Evolutionary conservation across 2,888 invertebrate genomes (phyloP), one percentile per base, ranked within the genome.

Genomic region (Caradrina clavipalpis): DNA sequence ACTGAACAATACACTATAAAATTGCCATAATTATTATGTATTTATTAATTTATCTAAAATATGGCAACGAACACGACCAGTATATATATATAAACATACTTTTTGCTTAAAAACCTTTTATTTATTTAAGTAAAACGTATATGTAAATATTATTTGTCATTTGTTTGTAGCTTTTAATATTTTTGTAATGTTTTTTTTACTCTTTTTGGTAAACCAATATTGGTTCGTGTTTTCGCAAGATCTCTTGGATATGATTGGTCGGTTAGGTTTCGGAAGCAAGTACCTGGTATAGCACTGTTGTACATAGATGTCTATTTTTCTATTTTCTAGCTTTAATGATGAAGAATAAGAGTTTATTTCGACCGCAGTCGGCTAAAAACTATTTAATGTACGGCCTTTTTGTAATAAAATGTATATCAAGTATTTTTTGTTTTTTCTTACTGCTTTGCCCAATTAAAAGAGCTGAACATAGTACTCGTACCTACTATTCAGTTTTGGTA

Each of bases 331-430:
- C 82, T 85, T 82, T 91, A 91, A 85, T 90, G 81, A 84, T 90
- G 83, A 89, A 86, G 88, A 88, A 82, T 87, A 87, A 84, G 87
- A 88, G 93, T 95, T 92, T 92, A 90, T 93, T 92, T 94, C 92
- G 92, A 91, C 93, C 95, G 95, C 95, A 95, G 95, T 95, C 94
- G 94, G 92, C 93, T 93, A 93, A 94, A 91, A 89, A 93, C 93
- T 94, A 94, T 94, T 92, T 86, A 87, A 87, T 81, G 83, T 88
- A 82, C 82, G 81, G 83, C 76, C 80, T 79, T 92, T 93, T 92
- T 93, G 77, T 91, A 94, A 92, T 94, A 94, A 94, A 94, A 92
- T 90, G 78, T 92, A 75, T 92, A 90, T 88, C 84, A 80, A 81
- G 80, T 84, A 87, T 59, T 74, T 66, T 65, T 58, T 67, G 54